Conservation (phyloP, 2,888 invertebrate species). For the Hyles lineata region DNA sequence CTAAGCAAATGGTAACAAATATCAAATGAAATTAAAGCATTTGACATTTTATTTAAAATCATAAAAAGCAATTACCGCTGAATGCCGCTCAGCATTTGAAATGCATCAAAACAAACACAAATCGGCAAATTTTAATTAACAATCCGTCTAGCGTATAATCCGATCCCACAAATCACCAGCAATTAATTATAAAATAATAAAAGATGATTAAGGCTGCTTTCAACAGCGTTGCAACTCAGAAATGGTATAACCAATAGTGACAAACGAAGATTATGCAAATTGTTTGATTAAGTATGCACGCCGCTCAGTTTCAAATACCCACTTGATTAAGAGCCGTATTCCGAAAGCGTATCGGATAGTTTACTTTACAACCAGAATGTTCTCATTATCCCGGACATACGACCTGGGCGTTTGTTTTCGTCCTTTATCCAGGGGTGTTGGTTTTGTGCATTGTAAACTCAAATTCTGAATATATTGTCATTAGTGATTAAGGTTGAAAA, state of each 20-base stretch:
- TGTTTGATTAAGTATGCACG: slow-evolving; percentile 51
- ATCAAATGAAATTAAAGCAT: no score
- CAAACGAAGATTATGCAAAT: slow-evolving; percentile 56
- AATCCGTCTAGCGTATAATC: neutral
- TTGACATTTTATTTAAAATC: no score
- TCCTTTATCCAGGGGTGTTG: neutral
- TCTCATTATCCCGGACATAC: slow-evolving; percentile 17
- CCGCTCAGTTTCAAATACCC: slow-evolving; percentile 47
- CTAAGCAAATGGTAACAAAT: no score
- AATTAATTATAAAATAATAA: slow-evolving; percentile 41
- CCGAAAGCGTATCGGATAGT: slow-evolving; percentile 42
- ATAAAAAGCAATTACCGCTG: neutral
- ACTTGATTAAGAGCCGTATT: slow-evolving; percentile 53
- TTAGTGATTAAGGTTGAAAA: no score
- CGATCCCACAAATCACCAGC: neutral
- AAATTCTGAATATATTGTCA: neutral
- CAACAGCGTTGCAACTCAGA: slow-evolving; percentile 40
- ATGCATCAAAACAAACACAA: neutral
- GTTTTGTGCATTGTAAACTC: neutral
- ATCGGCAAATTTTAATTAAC: neutral
- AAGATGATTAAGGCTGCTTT: neutral
- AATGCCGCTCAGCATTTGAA: neutral
- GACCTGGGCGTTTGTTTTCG: slow-evolving; percentile 3
- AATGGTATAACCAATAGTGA: slow-evolving; percentile 43
- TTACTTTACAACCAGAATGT: slow-evolving; percentile 20